These are phyloP conservation scores for Anneissia japonica DNA, from an alignment of 35 echinoderm and acorn worm species.

Conservation along the genomic window DNA sequence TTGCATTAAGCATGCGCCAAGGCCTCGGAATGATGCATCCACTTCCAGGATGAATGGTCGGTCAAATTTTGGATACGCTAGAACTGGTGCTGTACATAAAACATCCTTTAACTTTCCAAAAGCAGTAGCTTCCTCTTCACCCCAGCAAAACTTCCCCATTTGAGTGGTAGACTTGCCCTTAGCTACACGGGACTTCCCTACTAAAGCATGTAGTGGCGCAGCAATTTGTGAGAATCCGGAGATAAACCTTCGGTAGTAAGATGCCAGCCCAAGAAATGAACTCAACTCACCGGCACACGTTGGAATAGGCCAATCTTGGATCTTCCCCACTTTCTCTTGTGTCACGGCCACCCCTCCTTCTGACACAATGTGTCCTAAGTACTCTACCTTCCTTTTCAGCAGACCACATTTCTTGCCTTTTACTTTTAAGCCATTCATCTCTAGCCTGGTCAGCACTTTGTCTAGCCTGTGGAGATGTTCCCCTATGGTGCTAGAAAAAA, in stretches of 20 bases:
- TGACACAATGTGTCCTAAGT: background rate
- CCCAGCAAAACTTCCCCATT: background rate
- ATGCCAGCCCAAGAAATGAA: conserved; percentile 26
- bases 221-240: conserved; percentile 9
- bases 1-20: conserved; percentile 1
- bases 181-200: background rate
- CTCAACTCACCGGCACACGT: background rate
- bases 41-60: conserved; percentile 20
- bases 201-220: background rate
- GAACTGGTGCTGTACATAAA: background rate
- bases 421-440: background rate
- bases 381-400: no score
- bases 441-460: background rate
- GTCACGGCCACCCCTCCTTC: background rate
- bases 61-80: conserved; percentile 19
- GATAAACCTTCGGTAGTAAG: conserved; percentile 24
- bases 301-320: background rate
- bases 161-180: background rate
- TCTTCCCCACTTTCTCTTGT: background rate
- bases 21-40: background rate
- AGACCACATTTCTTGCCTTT: background rate
- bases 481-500: background rate
- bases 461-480: background rate
- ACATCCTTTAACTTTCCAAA: background rate
- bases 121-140: background rate